Conservation (phyloP, 64 coral and sea anemone species). For the Montipora foliosa region DNA sequence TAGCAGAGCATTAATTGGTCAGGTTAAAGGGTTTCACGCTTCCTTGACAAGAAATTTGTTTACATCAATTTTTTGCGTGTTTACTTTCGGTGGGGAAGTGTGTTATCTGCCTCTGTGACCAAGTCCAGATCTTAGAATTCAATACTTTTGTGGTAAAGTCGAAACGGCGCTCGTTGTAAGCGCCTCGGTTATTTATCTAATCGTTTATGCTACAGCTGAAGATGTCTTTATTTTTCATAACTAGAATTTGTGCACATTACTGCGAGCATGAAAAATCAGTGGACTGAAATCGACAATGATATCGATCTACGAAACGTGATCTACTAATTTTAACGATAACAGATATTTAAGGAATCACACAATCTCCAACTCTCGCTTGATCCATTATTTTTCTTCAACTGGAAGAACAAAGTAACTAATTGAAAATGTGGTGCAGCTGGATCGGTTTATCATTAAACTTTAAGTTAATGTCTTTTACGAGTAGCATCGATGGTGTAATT, state of each 20-base stretch:
- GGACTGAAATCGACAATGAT: slow-evolving; percentile 37
- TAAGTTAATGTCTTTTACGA: slow-evolving; percentile 56
- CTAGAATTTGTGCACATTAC: neutral
- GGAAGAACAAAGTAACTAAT: slow-evolving; percentile 52
- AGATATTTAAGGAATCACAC: neutral
- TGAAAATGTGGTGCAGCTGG: slow-evolving; percentile 55
- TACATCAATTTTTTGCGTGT: slow-evolving; percentile 58
- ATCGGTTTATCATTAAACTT: slow-evolving; percentile 41
- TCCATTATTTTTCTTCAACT: slow-evolving; percentile 1
- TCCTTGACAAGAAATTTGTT: slow-evolving; percentile 52
- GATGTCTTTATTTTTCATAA: neutral
- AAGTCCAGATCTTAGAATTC: neutral
- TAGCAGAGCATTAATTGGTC: slow-evolving; percentile 53
- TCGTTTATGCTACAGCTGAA: slow-evolving; percentile 9
- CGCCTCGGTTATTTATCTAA: slow-evolving; percentile 29
- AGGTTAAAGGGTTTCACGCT: slow-evolving; percentile 40
- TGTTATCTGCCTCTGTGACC: neutral
- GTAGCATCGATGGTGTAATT: neutral
- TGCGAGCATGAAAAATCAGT: slow-evolving; percentile 8
- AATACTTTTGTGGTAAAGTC: neutral
- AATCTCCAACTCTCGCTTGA: neutral
- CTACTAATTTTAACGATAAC: slow-evolving; percentile 20
- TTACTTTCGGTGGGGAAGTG: slow-evolving; percentile 10
- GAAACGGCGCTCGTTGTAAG: neutral
- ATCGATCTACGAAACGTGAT: slow-evolving; percentile 19